Evolutionary conservation across 2,888 invertebrate genomes (phyloP).

Genomic region (Calliopum simillimum): DNA sequence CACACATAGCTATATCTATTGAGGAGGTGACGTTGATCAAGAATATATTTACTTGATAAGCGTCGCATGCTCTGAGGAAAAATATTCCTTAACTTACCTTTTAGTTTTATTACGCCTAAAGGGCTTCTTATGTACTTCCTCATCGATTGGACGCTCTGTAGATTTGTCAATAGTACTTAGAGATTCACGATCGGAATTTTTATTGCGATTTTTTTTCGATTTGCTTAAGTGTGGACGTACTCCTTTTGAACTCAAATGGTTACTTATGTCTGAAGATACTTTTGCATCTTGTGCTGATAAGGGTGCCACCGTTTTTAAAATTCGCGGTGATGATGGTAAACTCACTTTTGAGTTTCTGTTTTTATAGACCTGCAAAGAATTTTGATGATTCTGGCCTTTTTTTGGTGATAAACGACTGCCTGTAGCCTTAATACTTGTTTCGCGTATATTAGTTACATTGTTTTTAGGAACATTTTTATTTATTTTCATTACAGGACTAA

Average conservation of each 20-base stretch:
- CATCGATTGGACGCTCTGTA: slow-evolving; percentile 37
- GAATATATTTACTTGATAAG: too few species aligned
- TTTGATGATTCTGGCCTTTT: slow-evolving; percentile 88
- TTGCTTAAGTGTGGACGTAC: slow-evolving; percentile 67
- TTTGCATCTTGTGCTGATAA: slow-evolving; percentile 28
- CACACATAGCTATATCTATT: too few species aligned
- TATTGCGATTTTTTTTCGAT: slow-evolving; percentile 57
- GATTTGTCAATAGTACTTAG: slow-evolving; percentile 14
- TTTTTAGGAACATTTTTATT: slow-evolving; percentile 68
- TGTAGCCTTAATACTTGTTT: slow-evolving; percentile 80
- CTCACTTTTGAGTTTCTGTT: slow-evolving; percentile 72
- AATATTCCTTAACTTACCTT: slow-evolving; percentile 19
- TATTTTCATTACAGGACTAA: slow-evolving; percentile 4
- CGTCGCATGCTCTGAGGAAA: too few species aligned
- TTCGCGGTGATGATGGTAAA: slow-evolving; percentile 76
- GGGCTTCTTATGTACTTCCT: slow-evolving; percentile 41
- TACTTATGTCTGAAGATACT: slow-evolving; percentile 31
- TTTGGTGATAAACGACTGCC: slow-evolving; percentile 89
- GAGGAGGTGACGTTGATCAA: too few species aligned
- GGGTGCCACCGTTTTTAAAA: slow-evolving; percentile 82
- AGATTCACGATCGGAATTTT: slow-evolving; percentile 39
- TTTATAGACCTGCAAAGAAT: slow-evolving; percentile 78
- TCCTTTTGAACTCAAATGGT: slow-evolving; percentile 45
- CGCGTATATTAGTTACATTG: slow-evolving; percentile 85
- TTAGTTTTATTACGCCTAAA: slow-evolving; percentile 53